A percentile compares a stretch with the other conserved stretches of the same genome.
These are phyloP conservation scores for Potamilus streckersoni DNA, from an alignment of 1,140 invertebrate species.

Conservation along the genomic window DNA sequence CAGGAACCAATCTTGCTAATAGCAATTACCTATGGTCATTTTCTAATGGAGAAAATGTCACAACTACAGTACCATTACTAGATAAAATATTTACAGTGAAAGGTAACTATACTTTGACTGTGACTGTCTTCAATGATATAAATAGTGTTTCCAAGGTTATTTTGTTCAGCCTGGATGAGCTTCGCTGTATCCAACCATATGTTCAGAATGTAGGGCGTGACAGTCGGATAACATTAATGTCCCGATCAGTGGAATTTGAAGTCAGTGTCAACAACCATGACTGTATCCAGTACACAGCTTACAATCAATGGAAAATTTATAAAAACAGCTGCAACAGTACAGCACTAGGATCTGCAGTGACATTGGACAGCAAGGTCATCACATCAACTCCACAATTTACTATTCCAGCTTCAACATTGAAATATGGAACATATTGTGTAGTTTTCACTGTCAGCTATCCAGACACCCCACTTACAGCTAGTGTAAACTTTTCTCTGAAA, in stretches of 20 bases:
- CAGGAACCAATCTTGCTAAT: slow-evolving; percentile 33
- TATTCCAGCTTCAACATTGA: slow-evolving; percentile 22
- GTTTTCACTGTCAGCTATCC: slow-evolving; percentile 38
- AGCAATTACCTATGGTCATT: slow-evolving; percentile 45
- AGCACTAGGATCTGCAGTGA: slow-evolving; percentile 6
- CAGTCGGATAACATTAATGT: slow-evolving; percentile 28
- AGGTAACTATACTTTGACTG: slow-evolving; percentile 31
- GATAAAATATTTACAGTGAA: slow-evolving; percentile 25
- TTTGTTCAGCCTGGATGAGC: slow-evolving; percentile 38
- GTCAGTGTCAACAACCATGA: slow-evolving; percentile 36
- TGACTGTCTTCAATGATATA: slow-evolving; percentile 40
- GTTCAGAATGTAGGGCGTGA: slow-evolving; percentile 30
- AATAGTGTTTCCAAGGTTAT: slow-evolving; percentile 22
- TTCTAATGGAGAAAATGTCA: slow-evolving; percentile 21
- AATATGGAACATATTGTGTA: slow-evolving; percentile 45
- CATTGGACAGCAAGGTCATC: slow-evolving; percentile 19
- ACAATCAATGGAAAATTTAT: slow-evolving; percentile 48
- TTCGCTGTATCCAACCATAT: slow-evolving; percentile 42
- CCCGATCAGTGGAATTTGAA: slow-evolving; percentile 40
- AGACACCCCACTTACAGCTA: slow-evolving; percentile 42
- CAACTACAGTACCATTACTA: slow-evolving; percentile 20
- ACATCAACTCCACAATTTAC: slow-evolving; percentile 22
- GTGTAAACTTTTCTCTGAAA: slow-evolving; percentile 36
- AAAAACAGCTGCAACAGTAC: slow-evolving; percentile 19
- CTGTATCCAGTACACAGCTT: slow-evolving; percentile 42